Percentiles rank a stretch among this genome's conserved stretches.
These are phyloP conservation scores for Malaclemys terrapin DNA, from an alignment of 2,113 vertebrate species.

Conservation along the genomic window DNA sequence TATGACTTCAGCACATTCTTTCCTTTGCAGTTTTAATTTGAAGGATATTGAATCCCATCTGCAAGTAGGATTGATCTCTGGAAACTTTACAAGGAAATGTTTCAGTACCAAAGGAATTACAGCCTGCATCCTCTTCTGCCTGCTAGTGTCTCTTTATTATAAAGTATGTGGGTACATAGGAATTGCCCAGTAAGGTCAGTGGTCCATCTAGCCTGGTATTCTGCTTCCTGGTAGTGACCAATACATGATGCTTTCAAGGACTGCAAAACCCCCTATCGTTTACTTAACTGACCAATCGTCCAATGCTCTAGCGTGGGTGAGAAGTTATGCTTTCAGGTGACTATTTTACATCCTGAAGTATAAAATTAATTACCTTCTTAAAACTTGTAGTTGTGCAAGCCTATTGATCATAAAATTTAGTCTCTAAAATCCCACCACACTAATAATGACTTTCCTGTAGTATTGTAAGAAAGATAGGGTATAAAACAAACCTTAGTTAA, in stretches of 20 bases:
- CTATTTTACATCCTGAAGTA: background rate
- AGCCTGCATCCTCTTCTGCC: background rate
- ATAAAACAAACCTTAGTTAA: background rate
- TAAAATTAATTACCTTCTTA: background rate
- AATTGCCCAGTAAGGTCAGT: background rate
- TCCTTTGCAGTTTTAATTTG: background rate
- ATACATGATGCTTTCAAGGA: background rate
- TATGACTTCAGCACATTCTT: background rate
- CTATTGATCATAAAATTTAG: background rate
- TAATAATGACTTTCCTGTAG: background rate
- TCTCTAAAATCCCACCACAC: background rate
- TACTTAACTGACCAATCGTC: background rate
- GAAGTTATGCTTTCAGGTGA: background rate
- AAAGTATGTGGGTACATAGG: background rate
- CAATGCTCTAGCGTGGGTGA: rapidly evolving
- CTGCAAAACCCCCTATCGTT: background rate
- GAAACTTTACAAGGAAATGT: background rate
- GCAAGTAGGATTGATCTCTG: background rate
- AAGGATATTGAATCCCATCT: background rate
- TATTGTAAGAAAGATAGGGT: background rate
- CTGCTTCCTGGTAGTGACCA: background rate
- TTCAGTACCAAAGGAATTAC: background rate
- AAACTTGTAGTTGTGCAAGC: background rate
- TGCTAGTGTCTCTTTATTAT: background rate
- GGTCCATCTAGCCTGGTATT: background rate